Conservation (phyloP, 2,113 vertebrate genomes). For the Xiphorhynchus elegans region DNA sequence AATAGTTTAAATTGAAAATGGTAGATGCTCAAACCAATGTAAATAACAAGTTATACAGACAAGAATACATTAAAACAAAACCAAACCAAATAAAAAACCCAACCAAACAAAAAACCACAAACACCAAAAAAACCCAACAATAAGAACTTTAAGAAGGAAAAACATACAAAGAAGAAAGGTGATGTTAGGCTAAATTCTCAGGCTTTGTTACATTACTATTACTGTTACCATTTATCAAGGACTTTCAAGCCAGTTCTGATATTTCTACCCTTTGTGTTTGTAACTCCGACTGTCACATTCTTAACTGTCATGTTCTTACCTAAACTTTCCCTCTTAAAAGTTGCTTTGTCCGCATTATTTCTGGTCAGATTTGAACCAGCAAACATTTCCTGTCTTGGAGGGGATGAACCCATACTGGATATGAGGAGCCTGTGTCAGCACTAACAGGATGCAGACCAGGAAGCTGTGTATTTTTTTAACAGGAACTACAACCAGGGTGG, state of each 20-base stretch:
- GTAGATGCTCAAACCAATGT: not conserved
- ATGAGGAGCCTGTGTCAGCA: not conserved
- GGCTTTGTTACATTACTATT: not conserved
- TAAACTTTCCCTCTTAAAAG: not conserved
- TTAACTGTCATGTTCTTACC: not conserved
- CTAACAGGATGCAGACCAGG: conserved; percentile 37
- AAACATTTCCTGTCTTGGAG: conserved; percentile 38
- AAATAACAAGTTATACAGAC: not conserved
- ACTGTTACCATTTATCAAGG: not conserved
- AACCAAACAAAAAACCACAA: not conserved
- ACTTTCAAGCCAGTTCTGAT: not conserved
- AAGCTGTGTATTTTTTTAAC: conserved; percentile 15
- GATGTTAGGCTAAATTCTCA: not conserved
- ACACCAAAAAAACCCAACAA: too few relatives aligned
- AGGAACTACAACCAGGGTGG: not conserved
- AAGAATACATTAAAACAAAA: not conserved
- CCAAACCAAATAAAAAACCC: not conserved
- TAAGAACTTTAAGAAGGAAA: not conserved
- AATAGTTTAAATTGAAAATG: not conserved
- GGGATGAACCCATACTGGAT: not conserved
- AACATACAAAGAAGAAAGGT: not conserved
- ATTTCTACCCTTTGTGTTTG: not conserved
- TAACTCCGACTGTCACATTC: not conserved
- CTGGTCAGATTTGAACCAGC: conserved; percentile 15
- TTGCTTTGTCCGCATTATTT: not conserved